Evolutionary conservation across 2,888 invertebrate species (phyloP).

Genomic region (Digitonthophagus gazella): DNA sequence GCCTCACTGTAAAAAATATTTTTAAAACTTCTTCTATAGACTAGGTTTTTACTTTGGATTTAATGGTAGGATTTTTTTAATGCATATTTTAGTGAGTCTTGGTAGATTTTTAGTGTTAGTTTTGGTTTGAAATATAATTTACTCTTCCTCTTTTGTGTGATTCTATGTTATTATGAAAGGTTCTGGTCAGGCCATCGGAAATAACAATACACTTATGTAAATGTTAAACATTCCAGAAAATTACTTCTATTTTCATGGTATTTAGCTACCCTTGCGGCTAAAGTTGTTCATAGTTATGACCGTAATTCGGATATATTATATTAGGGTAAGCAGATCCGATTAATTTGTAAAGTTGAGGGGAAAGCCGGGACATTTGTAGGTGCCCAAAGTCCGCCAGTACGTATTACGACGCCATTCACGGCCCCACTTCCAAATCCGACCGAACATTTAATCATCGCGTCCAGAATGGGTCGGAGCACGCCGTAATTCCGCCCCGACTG

Average conservation of each 20-base stretch:
- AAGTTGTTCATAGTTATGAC: not conserved
- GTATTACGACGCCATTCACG: not conserved
- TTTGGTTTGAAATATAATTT: too few relatives aligned
- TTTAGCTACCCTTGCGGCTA: not conserved
- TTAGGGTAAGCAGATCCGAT: not conserved
- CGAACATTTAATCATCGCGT: not conserved
- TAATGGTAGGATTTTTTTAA: too few relatives aligned
- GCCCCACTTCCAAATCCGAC: not conserved
- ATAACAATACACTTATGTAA: not conserved
- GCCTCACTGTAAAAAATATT: too few relatives aligned
- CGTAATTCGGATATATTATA: not conserved
- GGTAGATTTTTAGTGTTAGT: too few relatives aligned
- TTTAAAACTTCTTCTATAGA: too few relatives aligned
- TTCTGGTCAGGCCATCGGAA: not conserved
- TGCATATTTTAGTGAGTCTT: too few relatives aligned
- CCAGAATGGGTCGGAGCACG: not conserved
- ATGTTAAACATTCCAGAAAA: not conserved
- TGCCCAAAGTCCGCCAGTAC: not conserved
- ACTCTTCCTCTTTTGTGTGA: too few relatives aligned
- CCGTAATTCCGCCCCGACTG: not conserved
- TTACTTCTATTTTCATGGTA: not conserved
- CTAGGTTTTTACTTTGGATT: too few relatives aligned
- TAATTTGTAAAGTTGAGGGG: not conserved
- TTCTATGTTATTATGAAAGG: too few relatives aligned
- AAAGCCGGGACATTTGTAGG: not conserved